Conservation (phyloP, 2,113 vertebrate species). For the Heptranchias perlo region DNA sequence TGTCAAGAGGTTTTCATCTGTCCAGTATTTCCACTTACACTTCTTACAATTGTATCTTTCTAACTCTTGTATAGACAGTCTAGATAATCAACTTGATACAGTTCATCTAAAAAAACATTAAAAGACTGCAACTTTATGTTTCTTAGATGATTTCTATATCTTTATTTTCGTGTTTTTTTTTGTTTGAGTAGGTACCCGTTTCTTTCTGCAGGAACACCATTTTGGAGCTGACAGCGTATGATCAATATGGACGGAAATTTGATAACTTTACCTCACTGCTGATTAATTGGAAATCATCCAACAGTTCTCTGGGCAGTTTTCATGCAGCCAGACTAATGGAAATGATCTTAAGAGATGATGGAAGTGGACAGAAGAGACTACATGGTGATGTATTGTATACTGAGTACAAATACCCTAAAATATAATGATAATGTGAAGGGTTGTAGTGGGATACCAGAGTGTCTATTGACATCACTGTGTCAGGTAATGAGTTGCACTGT, state of each 20-base stretch:
- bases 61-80: not conserved
- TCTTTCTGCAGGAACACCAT: constrained; percentile 51
- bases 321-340: constrained; percentile 43
- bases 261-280: constrained; percentile 55
- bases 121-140: not conserved
- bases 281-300: constrained; percentile 56
- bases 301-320: constrained; percentile 50
- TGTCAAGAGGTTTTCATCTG: not conserved
- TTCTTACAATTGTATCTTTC: not conserved
- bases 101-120: not conserved
- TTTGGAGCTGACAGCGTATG: constrained; percentile 53
- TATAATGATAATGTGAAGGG: not conserved
- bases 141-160: not conserved
- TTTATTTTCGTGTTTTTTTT: constrained; percentile 32
- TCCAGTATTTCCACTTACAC: not conserved
- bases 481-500: not conserved
- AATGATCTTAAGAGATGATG: constrained; percentile 50
- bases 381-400: constrained; percentile 48
- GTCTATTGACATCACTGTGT: not conserved
- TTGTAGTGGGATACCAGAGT: not conserved
- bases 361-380: constrained; percentile 53
- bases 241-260: constrained; percentile 57
- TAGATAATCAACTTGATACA: not conserved
- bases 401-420: not conserved
- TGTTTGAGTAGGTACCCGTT: constrained; percentile 48